phyloP scores from a whole-genome alignment of 2,888 invertebrate species.

The Leucoptera coffeella region DNA sequence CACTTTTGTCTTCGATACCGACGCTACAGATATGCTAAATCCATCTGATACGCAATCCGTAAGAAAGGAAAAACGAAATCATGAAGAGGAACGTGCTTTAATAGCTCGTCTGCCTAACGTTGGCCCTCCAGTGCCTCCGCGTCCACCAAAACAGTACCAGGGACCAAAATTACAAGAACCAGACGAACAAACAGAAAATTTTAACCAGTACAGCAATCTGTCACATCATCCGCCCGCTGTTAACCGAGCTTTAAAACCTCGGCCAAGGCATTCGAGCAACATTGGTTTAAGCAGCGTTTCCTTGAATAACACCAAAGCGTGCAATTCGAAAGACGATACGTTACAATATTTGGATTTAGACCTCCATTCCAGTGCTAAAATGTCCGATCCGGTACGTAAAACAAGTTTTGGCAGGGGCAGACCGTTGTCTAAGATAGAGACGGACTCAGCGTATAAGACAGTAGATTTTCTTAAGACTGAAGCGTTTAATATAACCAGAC shows the following conservation, averaged over 20 bases:
- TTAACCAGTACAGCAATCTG: conserved; percentile 32
- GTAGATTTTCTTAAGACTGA: conserved; percentile 93
- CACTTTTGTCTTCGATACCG: too few relatives aligned
- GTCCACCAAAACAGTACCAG: conserved; percentile 69
- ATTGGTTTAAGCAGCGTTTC: not conserved
- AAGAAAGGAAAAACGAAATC: too few relatives aligned
- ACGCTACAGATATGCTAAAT: too few relatives aligned
- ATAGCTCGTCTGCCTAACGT: too few relatives aligned
- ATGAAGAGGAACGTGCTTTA: too few relatives aligned
- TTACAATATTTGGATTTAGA: conserved; percentile 84
- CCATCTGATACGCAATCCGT: too few relatives aligned
- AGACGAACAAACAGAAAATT: not conserved
- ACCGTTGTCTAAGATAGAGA: conserved; percentile 17
- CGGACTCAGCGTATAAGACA: conserved; percentile 72
- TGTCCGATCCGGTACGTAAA: too few relatives aligned
- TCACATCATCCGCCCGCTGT: conserved; percentile 64
- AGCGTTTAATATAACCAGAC: conserved; percentile 82
- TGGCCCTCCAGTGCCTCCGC: conserved; percentile 59
- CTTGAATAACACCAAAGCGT: not conserved
- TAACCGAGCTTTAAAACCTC: conserved; percentile 76
- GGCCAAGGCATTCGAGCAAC: conserved; percentile 19
- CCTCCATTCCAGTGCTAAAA: too few relatives aligned
- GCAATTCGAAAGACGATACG: conserved; percentile 16
- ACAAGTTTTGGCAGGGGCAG: conserved; percentile 22
- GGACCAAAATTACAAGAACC: conserved; percentile 9